Base-by-base conservation (phyloP, 2,797 vertebrate species). In the Sebastes taczanowskii region DNA sequence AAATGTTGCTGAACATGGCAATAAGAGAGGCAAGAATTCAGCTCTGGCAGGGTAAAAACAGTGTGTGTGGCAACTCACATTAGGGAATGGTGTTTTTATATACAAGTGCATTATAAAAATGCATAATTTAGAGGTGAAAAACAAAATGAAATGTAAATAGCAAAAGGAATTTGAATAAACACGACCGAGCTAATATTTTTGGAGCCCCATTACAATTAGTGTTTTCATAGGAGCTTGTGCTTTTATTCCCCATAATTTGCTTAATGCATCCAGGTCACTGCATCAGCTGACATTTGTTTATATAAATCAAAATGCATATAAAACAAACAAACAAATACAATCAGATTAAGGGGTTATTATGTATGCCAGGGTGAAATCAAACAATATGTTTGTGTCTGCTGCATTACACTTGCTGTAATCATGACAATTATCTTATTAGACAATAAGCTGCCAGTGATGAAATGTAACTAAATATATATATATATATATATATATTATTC, bases 261-360 rank as follows among this genome's bases (percentile, higher is more conserved):
- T 63, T 62, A 74, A 84, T 71, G 80, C 65, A 79, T 84, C 29
- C 66, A 78, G 79, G 64, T 82, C 69, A 80, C 59, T 79, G 52
- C 35, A 78, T 74, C 13, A 49, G 22, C 35, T 63, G 6, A 38
- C 23, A 27, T 64, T 46, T 79, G 59, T 80, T 62, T 71, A 18
- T 32, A 55, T 42, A 32, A 73, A 75, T 72, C 8, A 27, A 62
- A 71, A 65, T 77, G 42, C 20, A 58, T 63, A 29, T 66, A 22
- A 56, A 14, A 29, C 70, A 78, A 62, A 66, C 61, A 42, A 42
- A 9, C 18, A 35, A 56, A 30, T 20, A 14, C 3, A 46, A 63
- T 46, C 16, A 20, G 4, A 70, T 25, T 32, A 13, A 11, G 10
- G 23, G 11, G 59, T 38, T 25, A 38, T 66, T 53, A 35, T 61